These are phyloP conservation scores for Chitala chitala DNA, from an alignment of 2,113 vertebrate species.

Conservation along the genomic window DNA sequence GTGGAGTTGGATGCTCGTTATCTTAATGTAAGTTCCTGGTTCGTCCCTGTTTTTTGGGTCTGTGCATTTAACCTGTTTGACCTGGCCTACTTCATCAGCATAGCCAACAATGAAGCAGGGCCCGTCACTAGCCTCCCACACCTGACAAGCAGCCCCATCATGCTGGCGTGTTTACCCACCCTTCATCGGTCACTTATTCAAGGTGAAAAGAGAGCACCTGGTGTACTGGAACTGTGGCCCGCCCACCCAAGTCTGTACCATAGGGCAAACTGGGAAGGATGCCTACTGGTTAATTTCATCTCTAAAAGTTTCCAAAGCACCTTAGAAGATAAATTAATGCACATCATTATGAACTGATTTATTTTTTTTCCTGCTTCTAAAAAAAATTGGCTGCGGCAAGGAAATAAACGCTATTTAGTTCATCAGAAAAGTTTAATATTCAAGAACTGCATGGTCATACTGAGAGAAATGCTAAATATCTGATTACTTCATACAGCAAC, in stretches of 20 bases:
- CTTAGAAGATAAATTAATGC: not conserved
- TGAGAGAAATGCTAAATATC: constrained; percentile 6
- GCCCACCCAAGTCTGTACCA: not conserved
- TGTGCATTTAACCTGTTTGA: not conserved
- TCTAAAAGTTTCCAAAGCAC: too few relatives aligned
- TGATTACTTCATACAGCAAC: constrained; percentile 33
- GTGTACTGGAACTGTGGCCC: not conserved
- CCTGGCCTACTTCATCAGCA: not conserved
- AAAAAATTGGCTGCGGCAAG: not conserved
- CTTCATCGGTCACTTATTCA: too few relatives aligned
- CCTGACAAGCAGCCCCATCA: too few relatives aligned
- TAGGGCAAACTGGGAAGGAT: too few relatives aligned
- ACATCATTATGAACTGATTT: not conserved
- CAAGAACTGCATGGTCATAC: not conserved
- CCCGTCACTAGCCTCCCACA: too few relatives aligned
- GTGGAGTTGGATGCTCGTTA: constrained; percentile 93
- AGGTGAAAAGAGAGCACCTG: not conserved
- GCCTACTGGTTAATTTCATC: too few relatives aligned
- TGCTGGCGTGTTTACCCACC: too few relatives aligned
- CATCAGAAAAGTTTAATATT: constrained; percentile 12
- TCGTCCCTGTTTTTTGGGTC: not conserved
- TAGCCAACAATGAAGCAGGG: too few relatives aligned
- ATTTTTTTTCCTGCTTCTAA: not conserved
- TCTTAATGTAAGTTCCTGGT: constrained; percentile 77
- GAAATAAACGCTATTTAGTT: not conserved